A percentile compares a stretch with the other conserved stretches of the same genome.
Evolutionary conservation across 2,113 vertebrate genomes (phyloP).

Genomic region (Cariama cristata): DNA sequence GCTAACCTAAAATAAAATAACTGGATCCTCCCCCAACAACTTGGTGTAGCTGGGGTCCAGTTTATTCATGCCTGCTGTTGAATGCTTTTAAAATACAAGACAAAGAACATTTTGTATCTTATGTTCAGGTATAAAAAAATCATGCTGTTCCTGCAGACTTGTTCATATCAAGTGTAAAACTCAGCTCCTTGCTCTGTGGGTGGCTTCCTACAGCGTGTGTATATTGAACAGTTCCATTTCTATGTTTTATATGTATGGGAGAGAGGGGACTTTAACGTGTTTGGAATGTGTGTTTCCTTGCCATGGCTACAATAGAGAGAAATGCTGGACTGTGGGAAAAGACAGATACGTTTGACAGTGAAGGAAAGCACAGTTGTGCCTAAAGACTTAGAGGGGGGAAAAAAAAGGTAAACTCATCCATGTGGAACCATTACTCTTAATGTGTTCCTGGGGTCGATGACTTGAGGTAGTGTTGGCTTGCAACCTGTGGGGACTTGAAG

Average conservation of each 20-base stretch:
- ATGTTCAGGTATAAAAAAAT: conserved; percentile 12
- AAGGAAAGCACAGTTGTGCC: conserved; percentile 30
- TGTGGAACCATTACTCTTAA: conserved; percentile 35
- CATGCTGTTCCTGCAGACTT: conserved; percentile 9
- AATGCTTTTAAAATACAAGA: conserved; percentile 17
- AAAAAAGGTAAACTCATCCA: neutral
- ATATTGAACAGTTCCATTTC: conserved; percentile 57
- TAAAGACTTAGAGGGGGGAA: neutral
- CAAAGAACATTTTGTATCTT: conserved; percentile 47
- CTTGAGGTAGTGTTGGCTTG: neutral
- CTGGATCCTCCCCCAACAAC: neutral
- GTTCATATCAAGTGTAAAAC: conserved; percentile 19
- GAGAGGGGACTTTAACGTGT: conserved; percentile 2
- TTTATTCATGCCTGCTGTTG: neutral
- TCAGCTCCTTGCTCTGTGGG: conserved; percentile 50
- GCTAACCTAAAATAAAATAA: neutral
- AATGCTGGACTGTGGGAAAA: conserved; percentile 37
- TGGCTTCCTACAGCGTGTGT: conserved; percentile 50
- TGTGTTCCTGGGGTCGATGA: conserved; percentile 9
- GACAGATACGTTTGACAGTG: conserved; percentile 15
- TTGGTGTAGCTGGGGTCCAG: neutral
- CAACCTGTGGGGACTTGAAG: neutral
- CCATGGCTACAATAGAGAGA: conserved; percentile 57
- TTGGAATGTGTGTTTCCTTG: conserved; percentile 62
- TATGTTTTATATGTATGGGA: conserved; percentile 54